These are phyloP conservation scores for Panzeria rudis DNA, from an alignment of 2,888 invertebrate genomes.

Conservation along the genomic window DNA sequence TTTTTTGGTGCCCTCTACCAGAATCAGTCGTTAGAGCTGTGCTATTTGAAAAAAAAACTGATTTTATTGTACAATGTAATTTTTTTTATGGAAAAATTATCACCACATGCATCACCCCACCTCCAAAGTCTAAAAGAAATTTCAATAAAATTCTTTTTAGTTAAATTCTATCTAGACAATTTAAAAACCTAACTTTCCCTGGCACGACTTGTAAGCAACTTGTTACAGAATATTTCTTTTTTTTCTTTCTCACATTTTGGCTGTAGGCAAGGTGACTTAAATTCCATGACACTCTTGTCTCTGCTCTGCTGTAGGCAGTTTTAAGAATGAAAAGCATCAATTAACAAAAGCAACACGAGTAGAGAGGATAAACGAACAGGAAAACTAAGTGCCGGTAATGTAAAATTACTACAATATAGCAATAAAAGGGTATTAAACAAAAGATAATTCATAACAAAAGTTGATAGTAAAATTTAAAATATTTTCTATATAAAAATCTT, in stretches of 20 bases:
- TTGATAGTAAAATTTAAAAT: background rate
- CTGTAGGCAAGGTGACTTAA: constrained; percentile 28
- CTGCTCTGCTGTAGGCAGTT: constrained; percentile 23
- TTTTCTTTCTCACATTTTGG: background rate
- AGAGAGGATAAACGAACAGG: background rate
- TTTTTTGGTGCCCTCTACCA: too few species aligned
- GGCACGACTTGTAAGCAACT: background rate
- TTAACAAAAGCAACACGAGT: constrained; percentile 36
- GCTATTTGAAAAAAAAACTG: too few species aligned
- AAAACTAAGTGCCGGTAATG: constrained; percentile 32
- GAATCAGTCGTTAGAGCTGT: too few species aligned
- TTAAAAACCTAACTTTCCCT: background rate
- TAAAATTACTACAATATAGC: constrained; percentile 52
- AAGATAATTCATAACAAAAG: background rate
- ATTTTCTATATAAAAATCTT: background rate
- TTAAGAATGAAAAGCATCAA: constrained; percentile 45
- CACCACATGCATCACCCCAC: too few species aligned
- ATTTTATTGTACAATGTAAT: too few species aligned
- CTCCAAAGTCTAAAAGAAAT: too few species aligned
- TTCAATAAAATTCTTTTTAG: too few species aligned
- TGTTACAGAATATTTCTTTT: background rate
- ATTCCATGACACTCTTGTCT: constrained; percentile 35
- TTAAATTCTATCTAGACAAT: too few species aligned
- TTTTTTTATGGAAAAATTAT: too few species aligned
- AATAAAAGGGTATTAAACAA: constrained; percentile 19